Evolutionary conservation across 2,888 invertebrate species (phyloP).

Genomic region (Dolichopus griseipennis): DNA sequence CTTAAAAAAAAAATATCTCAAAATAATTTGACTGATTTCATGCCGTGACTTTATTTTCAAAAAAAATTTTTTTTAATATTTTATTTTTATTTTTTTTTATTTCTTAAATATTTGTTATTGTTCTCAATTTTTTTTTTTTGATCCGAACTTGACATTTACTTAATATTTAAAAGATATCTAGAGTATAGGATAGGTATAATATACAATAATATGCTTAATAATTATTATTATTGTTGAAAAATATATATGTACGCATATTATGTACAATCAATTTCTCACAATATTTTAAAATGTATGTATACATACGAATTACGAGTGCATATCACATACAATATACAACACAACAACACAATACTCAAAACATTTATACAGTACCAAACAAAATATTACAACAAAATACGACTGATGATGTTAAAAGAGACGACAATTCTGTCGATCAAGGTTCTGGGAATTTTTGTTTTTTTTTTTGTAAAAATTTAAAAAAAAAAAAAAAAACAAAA

Average conservation of each 20-base stretch:
- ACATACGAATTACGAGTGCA: too few species aligned
- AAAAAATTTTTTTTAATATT: neutral
- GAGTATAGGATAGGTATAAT: too few species aligned
- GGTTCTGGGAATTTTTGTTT: too few species aligned
- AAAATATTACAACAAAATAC: too few species aligned
- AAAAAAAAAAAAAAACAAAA: too few species aligned
- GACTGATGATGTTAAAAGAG: too few species aligned
- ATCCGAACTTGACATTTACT: neutral
- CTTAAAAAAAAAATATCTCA: neutral
- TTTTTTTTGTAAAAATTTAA: too few species aligned
- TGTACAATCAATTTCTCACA: neutral
- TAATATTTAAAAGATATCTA: neutral
- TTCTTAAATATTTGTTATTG: neutral
- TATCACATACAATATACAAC: too few species aligned
- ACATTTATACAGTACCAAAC: too few species aligned
- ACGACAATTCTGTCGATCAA: too few species aligned
- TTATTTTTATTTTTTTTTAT: neutral
- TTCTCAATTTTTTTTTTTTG: neutral
- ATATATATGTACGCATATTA: neutral
- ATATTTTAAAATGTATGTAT: neutral
- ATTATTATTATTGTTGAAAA: neutral
- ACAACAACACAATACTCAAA: too few species aligned
- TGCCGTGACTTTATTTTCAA: neutral
- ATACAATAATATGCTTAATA: neutral
- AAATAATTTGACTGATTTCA: slow-evolving; percentile 6